These are phyloP conservation scores for Harpagoxenus sublaevis DNA, from an alignment of 2,888 invertebrate species.

Conservation along the genomic window DNA sequence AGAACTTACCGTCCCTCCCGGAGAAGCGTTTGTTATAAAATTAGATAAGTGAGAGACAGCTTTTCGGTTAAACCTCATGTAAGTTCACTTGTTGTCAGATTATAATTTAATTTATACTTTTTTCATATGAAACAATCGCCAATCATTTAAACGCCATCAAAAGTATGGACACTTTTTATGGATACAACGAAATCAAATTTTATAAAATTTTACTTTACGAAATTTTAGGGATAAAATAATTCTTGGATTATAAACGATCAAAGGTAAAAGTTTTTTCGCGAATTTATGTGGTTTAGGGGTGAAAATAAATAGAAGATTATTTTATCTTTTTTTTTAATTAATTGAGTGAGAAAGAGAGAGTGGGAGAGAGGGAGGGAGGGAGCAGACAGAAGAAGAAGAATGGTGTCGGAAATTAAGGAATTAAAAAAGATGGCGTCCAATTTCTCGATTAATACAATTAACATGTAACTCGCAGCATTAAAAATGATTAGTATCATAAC, in stretches of 20 bases:
- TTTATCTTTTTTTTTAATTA: background rate
- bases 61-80: background rate
- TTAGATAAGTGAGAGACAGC: constrained; percentile 87
- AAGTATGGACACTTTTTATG: background rate
- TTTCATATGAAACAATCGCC: background rate
- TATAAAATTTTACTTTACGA: background rate
- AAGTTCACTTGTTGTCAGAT: background rate
- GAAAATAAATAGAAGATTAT: background rate
- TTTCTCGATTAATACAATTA: background rate
- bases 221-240: background rate
- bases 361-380: background rate
- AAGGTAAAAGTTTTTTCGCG: background rate
- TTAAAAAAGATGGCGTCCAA: background rate
- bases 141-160: background rate
- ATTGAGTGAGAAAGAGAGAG: background rate
- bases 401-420: background rate
- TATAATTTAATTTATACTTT: constrained; percentile 18
- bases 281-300: background rate
- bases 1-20: constrained; percentile 87
- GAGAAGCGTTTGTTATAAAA: constrained; percentile 89
- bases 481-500: background rate
- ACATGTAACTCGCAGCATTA: background rate
- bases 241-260: background rate
- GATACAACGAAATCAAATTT: constrained; percentile 25
- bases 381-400: too few relatives aligned